Conservation (phyloP, 2,113 vertebrate species). For the Vulpes vulpes region DNA sequence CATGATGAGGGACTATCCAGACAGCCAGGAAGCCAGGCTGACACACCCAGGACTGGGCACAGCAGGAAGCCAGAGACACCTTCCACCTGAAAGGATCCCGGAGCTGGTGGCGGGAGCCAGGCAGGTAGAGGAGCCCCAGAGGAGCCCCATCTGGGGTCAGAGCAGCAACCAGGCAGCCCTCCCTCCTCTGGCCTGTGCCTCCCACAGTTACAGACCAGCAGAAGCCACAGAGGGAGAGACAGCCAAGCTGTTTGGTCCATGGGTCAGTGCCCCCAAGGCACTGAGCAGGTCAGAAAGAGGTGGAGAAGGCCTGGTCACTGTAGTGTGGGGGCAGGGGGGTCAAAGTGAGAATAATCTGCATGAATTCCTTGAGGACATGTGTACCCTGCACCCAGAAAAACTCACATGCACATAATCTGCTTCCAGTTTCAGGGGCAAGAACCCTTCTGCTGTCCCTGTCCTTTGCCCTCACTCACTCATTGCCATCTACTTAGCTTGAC, state of each 20-base stretch:
- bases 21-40: fast-evolving
- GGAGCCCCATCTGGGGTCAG: neutral
- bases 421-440: neutral
- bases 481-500: neutral
- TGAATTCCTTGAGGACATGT: neutral
- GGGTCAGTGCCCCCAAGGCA: too few species aligned
- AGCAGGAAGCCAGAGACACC: neutral
- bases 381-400: neutral
- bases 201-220: neutral
- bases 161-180: neutral
- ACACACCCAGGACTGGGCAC: neutral
- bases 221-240: neutral
- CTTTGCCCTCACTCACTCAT: neutral
- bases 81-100: neutral
- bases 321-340: fast-evolving
- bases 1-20: neutral
- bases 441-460: too few species aligned
- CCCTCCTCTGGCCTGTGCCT: neutral
- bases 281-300: neutral
- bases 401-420: fast-evolving
- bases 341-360: neutral
- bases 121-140: fast-evolving
- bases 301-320: neutral
- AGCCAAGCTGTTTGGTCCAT: too few species aligned
- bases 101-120: neutral